Evolutionary conservation across 1,140 invertebrate species (phyloP), one percentile per base, ranked within the genome.

Genomic region (Heliothis virescens): DNA sequence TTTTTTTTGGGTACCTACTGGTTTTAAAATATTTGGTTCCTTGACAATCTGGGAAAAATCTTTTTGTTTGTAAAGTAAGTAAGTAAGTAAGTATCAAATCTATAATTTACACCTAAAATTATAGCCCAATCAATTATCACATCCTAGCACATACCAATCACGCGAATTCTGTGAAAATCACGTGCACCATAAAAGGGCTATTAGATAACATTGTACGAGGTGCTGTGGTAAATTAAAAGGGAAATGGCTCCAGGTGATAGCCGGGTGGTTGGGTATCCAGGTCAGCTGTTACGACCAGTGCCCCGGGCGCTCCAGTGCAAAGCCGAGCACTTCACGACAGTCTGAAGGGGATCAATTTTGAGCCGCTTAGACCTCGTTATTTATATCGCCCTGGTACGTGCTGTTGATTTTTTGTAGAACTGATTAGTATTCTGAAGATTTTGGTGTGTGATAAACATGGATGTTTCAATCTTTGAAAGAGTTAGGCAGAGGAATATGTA

Each of bases 211-310:
- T 59, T 57, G 55, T 71, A 67, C n/a, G 16, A 41, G 29, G 13
- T 73, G 26, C 29, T 73, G 29, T 57, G 41, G 41, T 29, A 73
- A 73, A 75, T 62, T 47, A 62, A 62, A 62, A 62, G 47, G 12
- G 67, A 52, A 74, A 75, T 62, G 12, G n/a, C 10, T 75, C 18
- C 73, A 76, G 48, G 47, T 76, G 34, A 59, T 73, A 59, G 16
- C 29, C 47, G 73, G 47, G 57, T 76, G 59, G 73, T 76, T 76
- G 59, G 73, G 11, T 76, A 75, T 75, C 73, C 73, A 75, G 73
- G 73, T 75, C 73, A 75, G 59, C 34, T 57, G 21, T 47, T 48
- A 48, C 21, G 59, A 63, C 60, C 47, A 62, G 41, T 16, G 73
- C 73, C 73, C 26, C 41, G 59, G 59, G 73, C 73, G 59, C 7